Evolutionary conservation across 1,140 invertebrate species (phyloP).

Genomic region (Camponotus vicinus): DNA sequence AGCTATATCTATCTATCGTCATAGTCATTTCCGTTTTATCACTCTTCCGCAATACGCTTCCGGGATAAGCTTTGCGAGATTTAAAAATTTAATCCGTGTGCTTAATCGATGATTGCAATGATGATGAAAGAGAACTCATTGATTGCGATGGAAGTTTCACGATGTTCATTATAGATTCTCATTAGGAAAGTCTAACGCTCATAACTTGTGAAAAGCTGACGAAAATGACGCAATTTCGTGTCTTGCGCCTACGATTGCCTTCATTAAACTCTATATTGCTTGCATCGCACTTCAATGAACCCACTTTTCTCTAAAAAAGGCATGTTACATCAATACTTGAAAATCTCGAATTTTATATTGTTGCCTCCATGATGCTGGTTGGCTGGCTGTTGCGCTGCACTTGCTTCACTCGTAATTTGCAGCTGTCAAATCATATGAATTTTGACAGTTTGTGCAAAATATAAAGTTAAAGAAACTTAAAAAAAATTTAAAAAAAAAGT

Average conservation of each 20-base stretch:
- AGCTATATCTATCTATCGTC: background rate
- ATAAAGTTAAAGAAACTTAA: too few relatives aligned
- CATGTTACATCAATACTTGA: too few relatives aligned
- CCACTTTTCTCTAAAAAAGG: too few relatives aligned
- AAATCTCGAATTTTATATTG: too few relatives aligned
- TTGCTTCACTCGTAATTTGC: too few relatives aligned
- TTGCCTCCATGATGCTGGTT: too few relatives aligned
- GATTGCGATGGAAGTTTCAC: conserved; percentile 3
- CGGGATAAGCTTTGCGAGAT: conserved; percentile 16
- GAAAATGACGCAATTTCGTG: conserved; percentile 4
- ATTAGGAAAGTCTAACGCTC: conserved; percentile 9
- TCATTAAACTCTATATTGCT: conserved; percentile 22
- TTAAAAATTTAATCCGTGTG: conserved; percentile 17
- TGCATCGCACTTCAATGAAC: conserved; percentile 4
- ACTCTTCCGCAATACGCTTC: conserved; percentile 8
- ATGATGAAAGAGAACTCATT: background rate
- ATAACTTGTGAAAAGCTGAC: background rate
- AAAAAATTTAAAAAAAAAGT: too few relatives aligned
- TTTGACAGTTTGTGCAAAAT: too few relatives aligned
- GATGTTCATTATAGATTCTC: conserved; percentile 1
- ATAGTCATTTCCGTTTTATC: conserved; percentile 28
- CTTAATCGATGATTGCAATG: background rate
- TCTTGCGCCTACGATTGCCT: background rate
- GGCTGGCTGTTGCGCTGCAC: too few relatives aligned
- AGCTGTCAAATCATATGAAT: too few relatives aligned